Conservation (phyloP, 1,140 invertebrate genomes). For the Macrosteles quadrilineatus region DNA sequence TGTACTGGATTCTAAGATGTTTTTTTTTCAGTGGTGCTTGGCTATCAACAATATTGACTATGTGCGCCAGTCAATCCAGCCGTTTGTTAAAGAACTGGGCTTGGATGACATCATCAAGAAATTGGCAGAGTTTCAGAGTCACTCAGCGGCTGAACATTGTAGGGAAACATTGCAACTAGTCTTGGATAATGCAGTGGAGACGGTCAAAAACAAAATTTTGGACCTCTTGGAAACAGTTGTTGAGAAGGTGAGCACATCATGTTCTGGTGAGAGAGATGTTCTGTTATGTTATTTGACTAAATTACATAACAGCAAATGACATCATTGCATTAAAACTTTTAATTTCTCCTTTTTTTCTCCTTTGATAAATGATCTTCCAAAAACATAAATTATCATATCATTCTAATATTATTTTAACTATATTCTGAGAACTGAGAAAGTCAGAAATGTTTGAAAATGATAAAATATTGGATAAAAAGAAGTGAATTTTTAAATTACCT, state of each 20-base stretch:
- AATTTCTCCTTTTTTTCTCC: too few species aligned
- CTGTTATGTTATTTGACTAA: too few species aligned
- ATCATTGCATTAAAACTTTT: constrained; percentile 1
- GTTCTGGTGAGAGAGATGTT: not conserved
- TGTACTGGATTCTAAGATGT: too few species aligned
- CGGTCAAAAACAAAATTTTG: constrained; percentile 83
- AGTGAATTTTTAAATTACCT: too few species aligned
- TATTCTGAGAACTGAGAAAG: too few species aligned
- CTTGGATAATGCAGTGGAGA: constrained; percentile 85
- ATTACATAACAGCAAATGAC: not conserved
- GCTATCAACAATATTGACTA: constrained; percentile 98
- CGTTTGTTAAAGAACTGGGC: constrained; percentile 79
- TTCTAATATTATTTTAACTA: too few species aligned
- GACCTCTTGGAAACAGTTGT: constrained; percentile 78
- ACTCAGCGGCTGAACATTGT: constrained; percentile 76
- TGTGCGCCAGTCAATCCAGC: constrained; percentile 77
- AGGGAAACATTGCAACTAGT: constrained; percentile 75
- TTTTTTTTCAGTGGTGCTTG: constrained; percentile 72
- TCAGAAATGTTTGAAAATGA: too few species aligned
- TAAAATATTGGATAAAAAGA: too few species aligned
- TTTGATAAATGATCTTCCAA: too few species aligned
- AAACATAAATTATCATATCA: too few species aligned
- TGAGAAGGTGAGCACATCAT: constrained; percentile 59
- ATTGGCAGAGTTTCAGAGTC: constrained; percentile 71
- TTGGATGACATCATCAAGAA: constrained; percentile 73